These are phyloP conservation scores for Prunella himalayana DNA, from an alignment of 2,113 vertebrate species.

Conservation along the genomic window DNA sequence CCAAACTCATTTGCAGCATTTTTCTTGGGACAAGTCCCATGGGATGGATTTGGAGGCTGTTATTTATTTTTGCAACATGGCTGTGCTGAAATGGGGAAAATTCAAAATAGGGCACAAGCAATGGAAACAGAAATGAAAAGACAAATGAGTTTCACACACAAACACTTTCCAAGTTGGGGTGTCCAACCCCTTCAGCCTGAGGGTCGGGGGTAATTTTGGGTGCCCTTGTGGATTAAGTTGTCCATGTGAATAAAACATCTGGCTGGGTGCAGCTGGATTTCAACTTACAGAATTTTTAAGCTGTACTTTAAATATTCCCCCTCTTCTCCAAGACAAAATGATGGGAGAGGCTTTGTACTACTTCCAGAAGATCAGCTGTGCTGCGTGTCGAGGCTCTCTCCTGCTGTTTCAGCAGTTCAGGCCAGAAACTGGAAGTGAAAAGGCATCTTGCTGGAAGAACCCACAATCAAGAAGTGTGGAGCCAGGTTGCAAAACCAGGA, in stretches of 20 bases:
- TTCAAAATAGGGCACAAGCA: not conserved
- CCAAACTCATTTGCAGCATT: not conserved
- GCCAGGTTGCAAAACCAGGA: constrained; percentile 5
- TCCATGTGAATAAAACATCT: not conserved
- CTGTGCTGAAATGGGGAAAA: not conserved
- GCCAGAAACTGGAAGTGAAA: constrained; percentile 38
- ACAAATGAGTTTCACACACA: not conserved
- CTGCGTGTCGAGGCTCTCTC: not conserved
- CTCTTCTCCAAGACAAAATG: not conserved
- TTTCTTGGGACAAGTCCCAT: not conserved
- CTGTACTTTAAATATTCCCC: not conserved
- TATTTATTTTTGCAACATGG: not conserved
- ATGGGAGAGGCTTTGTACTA: not conserved
- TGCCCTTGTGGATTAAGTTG: not conserved
- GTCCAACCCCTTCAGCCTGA: not conserved
- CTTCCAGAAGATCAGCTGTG: not conserved
- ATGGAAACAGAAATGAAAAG: not conserved
- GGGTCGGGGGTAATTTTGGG: not conserved
- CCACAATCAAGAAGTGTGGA: not conserved
- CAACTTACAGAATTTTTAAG: not conserved
- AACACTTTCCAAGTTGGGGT: not conserved
- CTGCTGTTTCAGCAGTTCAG: not conserved
- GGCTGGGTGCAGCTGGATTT: not conserved
- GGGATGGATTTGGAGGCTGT: not conserved
- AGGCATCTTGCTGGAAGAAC: not conserved